Conservation (phyloP, 2,113 vertebrate genomes). For the Indicator maculatus region DNA sequence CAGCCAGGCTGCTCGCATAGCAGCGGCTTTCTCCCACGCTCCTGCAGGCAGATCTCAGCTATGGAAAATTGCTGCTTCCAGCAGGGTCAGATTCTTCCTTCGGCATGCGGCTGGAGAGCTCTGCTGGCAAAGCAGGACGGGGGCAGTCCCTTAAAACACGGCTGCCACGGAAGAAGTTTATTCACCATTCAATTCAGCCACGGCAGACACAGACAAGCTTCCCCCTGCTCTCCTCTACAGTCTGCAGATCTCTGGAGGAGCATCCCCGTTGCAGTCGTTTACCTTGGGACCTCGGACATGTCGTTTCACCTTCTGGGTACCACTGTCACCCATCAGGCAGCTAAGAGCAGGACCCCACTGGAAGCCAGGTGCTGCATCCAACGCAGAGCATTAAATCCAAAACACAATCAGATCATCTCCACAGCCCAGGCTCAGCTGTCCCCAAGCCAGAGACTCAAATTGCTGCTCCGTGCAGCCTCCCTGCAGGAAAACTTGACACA, state of each 20-base stretch:
- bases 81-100: not conserved
- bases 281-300: not conserved
- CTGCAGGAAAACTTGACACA: not conserved
- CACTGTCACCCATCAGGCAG: not conserved
- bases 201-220: not conserved
- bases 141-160: not conserved
- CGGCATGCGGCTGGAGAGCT: accelerated
- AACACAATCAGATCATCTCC: constrained; percentile 6
- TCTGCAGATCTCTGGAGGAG: not conserved
- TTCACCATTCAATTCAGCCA: not conserved
- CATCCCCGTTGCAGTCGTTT: accelerated
- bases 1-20: not conserved
- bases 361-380: not conserved
- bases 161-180: not conserved
- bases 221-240: not conserved
- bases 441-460: not conserved
- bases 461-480: not conserved
- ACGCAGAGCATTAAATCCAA: constrained; percentile 8
- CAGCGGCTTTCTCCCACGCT: not conserved
- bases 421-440: not conserved
- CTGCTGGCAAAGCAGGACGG: not conserved
- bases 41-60: not conserved
- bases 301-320: not conserved
- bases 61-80: not conserved
- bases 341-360: not conserved